Evolutionary conservation across 2,888 invertebrate species (phyloP).

Genomic region (Trachelus stipa): DNA sequence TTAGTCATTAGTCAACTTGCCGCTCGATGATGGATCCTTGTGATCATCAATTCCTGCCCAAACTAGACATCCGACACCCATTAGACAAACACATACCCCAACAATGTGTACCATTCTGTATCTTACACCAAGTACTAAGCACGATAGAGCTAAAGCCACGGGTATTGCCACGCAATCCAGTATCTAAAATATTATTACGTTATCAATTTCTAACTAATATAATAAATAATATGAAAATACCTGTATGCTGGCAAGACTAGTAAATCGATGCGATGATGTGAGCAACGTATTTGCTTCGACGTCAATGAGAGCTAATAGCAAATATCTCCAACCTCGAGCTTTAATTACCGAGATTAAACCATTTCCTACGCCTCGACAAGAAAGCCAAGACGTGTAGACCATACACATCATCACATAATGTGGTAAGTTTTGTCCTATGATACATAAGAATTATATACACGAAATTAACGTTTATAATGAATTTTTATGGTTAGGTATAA

Average conservation of each 20-base stretch:
- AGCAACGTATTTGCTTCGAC: constrained; percentile 89
- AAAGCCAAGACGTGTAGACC: constrained; percentile 81
- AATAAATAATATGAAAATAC: constrained; percentile 57
- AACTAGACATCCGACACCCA: constrained; percentile 86
- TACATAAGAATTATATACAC: constrained; percentile 1
- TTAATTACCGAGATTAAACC: constrained; percentile 74
- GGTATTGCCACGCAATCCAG: constrained; percentile 89
- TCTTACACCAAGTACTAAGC: constrained; percentile 80
- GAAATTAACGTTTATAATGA: neutral
- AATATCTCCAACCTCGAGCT: constrained; percentile 81
- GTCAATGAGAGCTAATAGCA: constrained; percentile 82
- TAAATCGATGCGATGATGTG: constrained; percentile 83
- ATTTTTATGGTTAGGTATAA: neutral
- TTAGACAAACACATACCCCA: constrained; percentile 82
- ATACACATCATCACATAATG: constrained; percentile 83
- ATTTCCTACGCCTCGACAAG: constrained; percentile 75
- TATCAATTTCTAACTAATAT: neutral
- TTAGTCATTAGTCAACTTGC: constrained; percentile 33
- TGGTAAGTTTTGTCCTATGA: constrained; percentile 80
- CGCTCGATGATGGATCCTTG: constrained; percentile 65
- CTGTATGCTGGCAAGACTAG: constrained; percentile 79
- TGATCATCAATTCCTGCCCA: constrained; percentile 84
- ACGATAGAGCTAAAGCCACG: constrained; percentile 81
- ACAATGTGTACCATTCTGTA: constrained; percentile 81
- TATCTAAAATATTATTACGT: constrained; percentile 72